Evolutionary conservation across 2,113 vertebrate species (phyloP).

Genomic region (Bos taurus): DNA sequence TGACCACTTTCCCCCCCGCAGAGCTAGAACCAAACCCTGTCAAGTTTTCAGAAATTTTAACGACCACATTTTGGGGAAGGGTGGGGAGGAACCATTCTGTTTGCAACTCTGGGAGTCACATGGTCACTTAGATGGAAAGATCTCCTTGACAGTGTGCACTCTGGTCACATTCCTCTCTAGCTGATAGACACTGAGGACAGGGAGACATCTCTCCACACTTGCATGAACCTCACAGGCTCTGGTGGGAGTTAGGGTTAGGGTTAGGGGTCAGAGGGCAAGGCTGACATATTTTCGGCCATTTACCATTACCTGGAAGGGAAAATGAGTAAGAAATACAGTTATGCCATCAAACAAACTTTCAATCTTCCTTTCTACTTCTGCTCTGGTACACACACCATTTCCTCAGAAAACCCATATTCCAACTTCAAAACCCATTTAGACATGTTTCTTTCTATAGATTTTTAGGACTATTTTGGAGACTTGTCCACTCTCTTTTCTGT

Average conservation of each 20-base stretch:
- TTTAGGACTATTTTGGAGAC: background rate
- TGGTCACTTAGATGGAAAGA: no score
- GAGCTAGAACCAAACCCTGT: background rate
- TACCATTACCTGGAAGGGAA: background rate
- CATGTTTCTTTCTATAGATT: background rate
- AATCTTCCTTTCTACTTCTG: background rate
- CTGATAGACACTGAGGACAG: background rate
- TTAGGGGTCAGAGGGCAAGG: background rate
- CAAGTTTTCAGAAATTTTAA: background rate
- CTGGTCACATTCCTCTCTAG: background rate
- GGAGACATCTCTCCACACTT: background rate
- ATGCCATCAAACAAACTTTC: background rate
- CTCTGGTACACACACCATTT: background rate
- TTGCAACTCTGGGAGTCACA: background rate
- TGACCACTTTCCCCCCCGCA: background rate
- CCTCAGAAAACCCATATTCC: background rate
- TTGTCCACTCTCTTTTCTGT: background rate
- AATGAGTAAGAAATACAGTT: background rate
- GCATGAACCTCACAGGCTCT: background rate
- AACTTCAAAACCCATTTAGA: background rate
- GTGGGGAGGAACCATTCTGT: background rate
- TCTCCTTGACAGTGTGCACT: background rate
- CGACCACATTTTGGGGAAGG: background rate
- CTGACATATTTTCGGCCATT: background rate
- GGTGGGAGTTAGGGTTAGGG: background rate